Base-by-base conservation (phyloP, 2,888 invertebrate species). In the Meiosimyza decipiens region DNA sequence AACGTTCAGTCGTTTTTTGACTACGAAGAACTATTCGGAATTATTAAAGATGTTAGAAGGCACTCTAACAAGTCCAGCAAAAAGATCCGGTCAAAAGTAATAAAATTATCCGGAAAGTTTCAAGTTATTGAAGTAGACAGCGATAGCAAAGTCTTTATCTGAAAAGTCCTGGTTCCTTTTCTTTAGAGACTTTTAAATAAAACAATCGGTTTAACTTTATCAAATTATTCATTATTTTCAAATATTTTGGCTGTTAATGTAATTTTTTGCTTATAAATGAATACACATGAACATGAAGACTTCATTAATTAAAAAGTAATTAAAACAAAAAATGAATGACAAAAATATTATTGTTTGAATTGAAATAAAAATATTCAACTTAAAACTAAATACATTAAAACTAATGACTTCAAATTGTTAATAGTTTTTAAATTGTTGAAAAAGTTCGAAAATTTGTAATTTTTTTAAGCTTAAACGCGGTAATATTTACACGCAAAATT, bases 401-500 rank as follows among this genome's bases (percentile, higher is more conserved):
- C 62, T 62, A 59, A 62, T 62, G 62, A 62, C 62, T 40, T 40
- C 40, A 40, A 40, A 40, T 40, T 40, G 40, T 40, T 40, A 40
- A 40, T 40, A 40, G 40, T 40, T 40, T 40, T 40, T 40, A 1
- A 4, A 1, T 40, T 40, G 9, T 40, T 40, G 40, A 40, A 40
- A 40, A 40, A 40, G 40, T 40, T 33, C 15, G 15, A 64, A 51
- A 64, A 63, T 18, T 16, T 64, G 18, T 22, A 22, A 16, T 64
- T 64, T 13, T 69, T 59, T 15, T 15, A 22, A 13, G 6, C 13
- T 62, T 62, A 62, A 47, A 40, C 15, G 7, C n/a, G 13, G 12
- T 13, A 12, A 70, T 80, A 80, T 81, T 68, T 81, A 81, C 80
- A 80, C 79, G 79, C 78, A 78, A 78, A 65, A 51, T 16, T 15